Conservation (phyloP, 1,140 invertebrate species). For the Saccostrea echinata region DNA sequence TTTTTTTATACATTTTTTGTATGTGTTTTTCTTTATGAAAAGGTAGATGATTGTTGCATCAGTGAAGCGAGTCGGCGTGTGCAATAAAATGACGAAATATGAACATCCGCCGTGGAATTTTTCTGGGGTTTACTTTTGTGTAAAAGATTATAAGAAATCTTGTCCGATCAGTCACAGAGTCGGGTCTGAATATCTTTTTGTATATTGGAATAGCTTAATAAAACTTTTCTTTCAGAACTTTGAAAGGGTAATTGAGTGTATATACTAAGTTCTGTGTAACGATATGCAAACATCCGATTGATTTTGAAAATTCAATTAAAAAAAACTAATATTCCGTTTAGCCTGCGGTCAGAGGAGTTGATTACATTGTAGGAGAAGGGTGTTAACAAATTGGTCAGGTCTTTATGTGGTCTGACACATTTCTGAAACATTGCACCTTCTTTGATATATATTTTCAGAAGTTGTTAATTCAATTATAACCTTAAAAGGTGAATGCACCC, state of each 20-base stretch:
- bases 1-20: not conserved
- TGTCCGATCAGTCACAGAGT: not conserved
- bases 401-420: not conserved
- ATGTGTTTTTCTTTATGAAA: not conserved
- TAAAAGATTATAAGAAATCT: not conserved
- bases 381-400: not conserved
- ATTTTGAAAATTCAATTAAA: not conserved
- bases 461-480: not conserved
- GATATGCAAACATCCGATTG: not conserved
- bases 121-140: too few species aligned
- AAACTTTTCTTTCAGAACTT: not conserved
- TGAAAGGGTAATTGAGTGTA: not conserved
- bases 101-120: not conserved
- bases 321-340: not conserved
- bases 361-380: not conserved
- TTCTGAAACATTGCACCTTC: not conserved
- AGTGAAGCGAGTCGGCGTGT: not conserved
- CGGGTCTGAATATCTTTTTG: not conserved
- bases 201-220: not conserved
- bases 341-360: conserved; percentile 8
- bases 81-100: not conserved
- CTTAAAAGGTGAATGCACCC: not conserved
- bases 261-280: not conserved
- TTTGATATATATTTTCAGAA: not conserved
- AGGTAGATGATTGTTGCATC: not conserved